Conservation (phyloP, 2,888 invertebrate genomes). For the Melanargia galathea region DNA sequence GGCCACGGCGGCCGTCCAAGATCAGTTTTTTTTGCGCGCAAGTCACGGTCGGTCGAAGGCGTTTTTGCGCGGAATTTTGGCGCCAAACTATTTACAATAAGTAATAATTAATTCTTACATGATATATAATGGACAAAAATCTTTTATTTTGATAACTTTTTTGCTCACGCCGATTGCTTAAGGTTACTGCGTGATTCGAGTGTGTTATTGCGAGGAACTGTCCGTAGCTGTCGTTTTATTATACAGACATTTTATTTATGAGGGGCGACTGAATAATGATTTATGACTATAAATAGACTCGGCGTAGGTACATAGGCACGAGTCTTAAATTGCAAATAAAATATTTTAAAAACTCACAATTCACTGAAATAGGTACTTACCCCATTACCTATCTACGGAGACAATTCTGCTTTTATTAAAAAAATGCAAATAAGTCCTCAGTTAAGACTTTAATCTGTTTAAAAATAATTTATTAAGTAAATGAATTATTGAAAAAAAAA, state of each 20-base stretch:
- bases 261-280: conserved; percentile 16
- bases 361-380: not conserved
- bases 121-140: conserved; percentile 33
- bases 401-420: not conserved
- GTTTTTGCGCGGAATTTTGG: conserved; percentile 78
- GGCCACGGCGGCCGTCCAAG: not conserved
- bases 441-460: not conserved
- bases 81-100: conserved; percentile 55
- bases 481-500: not conserved
- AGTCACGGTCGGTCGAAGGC: conserved; percentile 76
- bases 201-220: conserved; percentile 15
- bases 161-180: conserved; percentile 32
- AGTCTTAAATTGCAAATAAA: not conserved
- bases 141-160: conserved; percentile 33
- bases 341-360: not conserved
- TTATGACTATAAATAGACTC: conserved; percentile 13
- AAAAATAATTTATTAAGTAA: not conserved
- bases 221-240: conserved; percentile 15
- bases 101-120: conserved; percentile 32
- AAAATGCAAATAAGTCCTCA: not conserved
- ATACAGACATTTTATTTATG: conserved; percentile 22
- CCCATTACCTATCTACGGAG: too few species aligned
- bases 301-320: not conserved
- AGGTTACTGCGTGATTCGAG: conserved; percentile 34
- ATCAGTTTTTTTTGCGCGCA: conserved; percentile 54